Evolutionary conservation across 1,140 invertebrate species (phyloP), one percentile per base, ranked within the genome.

Genomic region (Saccostrea echinata): DNA sequence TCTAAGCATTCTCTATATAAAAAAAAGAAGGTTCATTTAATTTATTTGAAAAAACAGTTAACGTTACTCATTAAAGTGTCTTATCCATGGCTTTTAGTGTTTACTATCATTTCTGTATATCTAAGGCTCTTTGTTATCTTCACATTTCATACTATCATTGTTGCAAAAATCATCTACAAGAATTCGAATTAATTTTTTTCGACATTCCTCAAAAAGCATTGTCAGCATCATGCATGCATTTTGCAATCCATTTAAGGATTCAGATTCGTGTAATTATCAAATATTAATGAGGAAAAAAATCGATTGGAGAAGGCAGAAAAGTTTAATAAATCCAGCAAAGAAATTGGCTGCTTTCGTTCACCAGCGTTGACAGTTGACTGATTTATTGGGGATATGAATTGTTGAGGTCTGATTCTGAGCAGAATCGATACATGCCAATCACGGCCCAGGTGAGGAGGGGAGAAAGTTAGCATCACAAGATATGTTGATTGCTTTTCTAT

Each of bases 401-500:
- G 9, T 33, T 71, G 27, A 9, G 68, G 16, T 30, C 68, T 12
- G 68, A 13, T 33, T n/a, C 27, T 30, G 27, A 27, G 16, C 27
- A 27, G 68, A 33, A 71, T 71, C 68, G 16, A 71, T 71, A 71
- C 68, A 71, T 71, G 68, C 68, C 68, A 71, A 71, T 71, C 68
- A 71, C 12, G 1, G 24, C 30, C 9, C 30, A 18, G 68, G 6
- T 71, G 24, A 71, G 24, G n/a, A 12, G 3, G 27, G 16, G 30
- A 30, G 27, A 30, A 30, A 27, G 9, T 71, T 13, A 24, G 68
- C 68, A 30, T 71, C 68, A 71, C 0, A 1, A 30, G 30, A 71
- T 24, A 33, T 71, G 9, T 71, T 71, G 24, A 30, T 13, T 71
- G 16, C 27, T 6, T 30, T 71, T 33, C 12, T 71, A 13, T 0